phyloP scores from a whole-genome alignment of 2,888 invertebrate species.

The Temnothorax unifasciatus region DNA sequence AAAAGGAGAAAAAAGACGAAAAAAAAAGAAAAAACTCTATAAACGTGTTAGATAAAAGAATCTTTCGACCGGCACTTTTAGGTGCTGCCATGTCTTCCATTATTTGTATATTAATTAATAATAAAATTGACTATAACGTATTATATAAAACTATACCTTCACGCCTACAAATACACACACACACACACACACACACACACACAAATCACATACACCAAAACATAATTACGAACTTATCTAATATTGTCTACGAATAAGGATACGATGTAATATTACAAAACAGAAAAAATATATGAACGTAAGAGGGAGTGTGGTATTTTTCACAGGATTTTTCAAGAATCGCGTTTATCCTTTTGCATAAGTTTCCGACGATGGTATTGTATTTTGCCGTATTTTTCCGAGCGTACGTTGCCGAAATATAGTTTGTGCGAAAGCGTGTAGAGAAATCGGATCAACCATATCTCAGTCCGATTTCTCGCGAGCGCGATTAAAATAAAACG shows the following conservation, averaged over 20 bases:
- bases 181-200: not conserved
- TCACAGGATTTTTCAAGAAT: slow-evolving; percentile 55
- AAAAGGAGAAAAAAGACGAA: not conserved
- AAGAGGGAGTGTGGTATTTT: slow-evolving; percentile 54
- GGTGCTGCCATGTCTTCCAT: slow-evolving; percentile 83
- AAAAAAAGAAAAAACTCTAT: slow-evolving; percentile 56
- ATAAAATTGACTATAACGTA: slow-evolving; percentile 76
- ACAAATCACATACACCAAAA: slow-evolving; percentile 7
- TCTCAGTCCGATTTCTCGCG: not conserved
- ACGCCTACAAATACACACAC: slow-evolving; percentile 36
- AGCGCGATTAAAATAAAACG: not conserved
- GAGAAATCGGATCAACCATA: not conserved
- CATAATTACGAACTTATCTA: slow-evolving; percentile 59
- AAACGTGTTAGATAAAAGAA: slow-evolving; percentile 71
- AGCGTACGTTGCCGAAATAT: slow-evolving; percentile 31
- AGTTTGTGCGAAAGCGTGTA: slow-evolving; percentile 18
- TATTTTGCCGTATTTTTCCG: slow-evolving; percentile 26
- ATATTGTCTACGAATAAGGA: slow-evolving; percentile 66
- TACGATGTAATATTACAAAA: slow-evolving; percentile 70
- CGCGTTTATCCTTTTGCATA: slow-evolving; percentile 47
- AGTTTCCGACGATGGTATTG: slow-evolving; percentile 31
- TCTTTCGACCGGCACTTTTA: slow-evolving; percentile 73
- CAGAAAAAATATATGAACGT: slow-evolving; percentile 58
- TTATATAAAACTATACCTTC: slow-evolving; percentile 58
- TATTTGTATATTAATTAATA: slow-evolving; percentile 82